Conservation (phyloP, 2,888 invertebrate species). For the Pammene aurita region DNA sequence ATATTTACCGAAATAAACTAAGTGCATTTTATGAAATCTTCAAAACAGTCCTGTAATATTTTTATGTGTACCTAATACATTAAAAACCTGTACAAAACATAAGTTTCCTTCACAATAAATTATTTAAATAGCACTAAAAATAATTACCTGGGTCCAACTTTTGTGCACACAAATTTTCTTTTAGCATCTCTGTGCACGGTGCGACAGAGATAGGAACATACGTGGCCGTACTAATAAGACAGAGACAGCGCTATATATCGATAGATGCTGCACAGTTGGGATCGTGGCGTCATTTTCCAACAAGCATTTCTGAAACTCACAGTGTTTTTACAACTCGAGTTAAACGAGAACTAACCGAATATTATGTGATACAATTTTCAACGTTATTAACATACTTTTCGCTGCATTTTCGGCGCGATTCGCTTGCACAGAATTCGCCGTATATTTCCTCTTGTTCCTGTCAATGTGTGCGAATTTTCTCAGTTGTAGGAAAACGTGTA, state of each 20-base stretch:
- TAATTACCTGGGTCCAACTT: constrained; percentile 40
- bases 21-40: constrained; percentile 12
- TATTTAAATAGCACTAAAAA: constrained; percentile 42
- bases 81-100: constrained; percentile 35
- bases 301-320: constrained; percentile 1
- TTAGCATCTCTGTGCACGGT: constrained; percentile 20
- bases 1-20: neutral
- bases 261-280: constrained; percentile 38
- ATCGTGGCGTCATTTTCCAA: constrained; percentile 30
- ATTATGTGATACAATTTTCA: neutral
- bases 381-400: neutral
- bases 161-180: constrained; percentile 34
- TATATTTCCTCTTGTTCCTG: constrained; percentile 10
- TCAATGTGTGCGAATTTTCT: constrained; percentile 31
- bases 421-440: neutral
- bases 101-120: constrained; percentile 36
- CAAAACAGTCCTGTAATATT: constrained; percentile 29
- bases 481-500: constrained; percentile 29
- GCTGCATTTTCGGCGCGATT: neutral
- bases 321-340: neutral
- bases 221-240: constrained; percentile 6
- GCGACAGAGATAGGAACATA: constrained; percentile 11
- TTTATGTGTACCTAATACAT: constrained; percentile 24
- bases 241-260: constrained; percentile 39
- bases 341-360: neutral